These are phyloP conservation scores for Hipposideros armiger DNA, from an alignment of 2,113 vertebrate species.

Conservation along the genomic window DNA sequence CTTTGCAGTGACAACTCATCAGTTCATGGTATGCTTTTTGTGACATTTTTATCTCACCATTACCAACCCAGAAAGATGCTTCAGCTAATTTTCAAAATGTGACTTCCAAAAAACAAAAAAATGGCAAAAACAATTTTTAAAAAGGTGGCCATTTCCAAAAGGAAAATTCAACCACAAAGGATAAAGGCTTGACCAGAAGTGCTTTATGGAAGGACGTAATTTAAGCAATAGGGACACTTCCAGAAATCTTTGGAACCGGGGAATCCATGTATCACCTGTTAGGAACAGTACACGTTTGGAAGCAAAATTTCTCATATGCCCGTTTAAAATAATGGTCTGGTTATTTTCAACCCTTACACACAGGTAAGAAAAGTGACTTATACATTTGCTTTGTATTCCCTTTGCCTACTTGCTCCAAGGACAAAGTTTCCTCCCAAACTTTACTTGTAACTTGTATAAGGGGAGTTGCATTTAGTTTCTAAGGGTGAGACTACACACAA, in stretches of 20 bases:
- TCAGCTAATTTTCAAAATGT: constrained; percentile 1
- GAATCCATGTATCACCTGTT: neutral
- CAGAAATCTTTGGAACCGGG: neutral
- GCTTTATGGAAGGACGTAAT: neutral
- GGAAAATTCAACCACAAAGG: neutral
- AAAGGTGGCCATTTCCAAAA: neutral
- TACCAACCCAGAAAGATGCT: neutral
- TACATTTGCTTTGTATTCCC: neutral
- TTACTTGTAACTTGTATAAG: neutral
- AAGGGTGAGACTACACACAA: neutral
- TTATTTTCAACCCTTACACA: neutral
- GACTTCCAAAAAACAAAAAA: neutral
- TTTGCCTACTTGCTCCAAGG: neutral
- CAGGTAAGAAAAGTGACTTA: neutral
- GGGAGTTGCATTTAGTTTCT: neutral
- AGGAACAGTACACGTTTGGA: neutral
- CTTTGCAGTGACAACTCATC: neutral
- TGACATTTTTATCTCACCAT: neutral
- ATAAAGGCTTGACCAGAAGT: neutral
- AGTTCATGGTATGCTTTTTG: neutral
- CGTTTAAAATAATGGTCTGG: neutral
- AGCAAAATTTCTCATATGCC: neutral
- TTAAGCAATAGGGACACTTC: neutral
- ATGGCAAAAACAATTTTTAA: neutral
- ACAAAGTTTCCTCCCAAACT: neutral